Base-by-base conservation (phyloP, 2,113 vertebrate genomes). In the Gobius niger region DNA sequence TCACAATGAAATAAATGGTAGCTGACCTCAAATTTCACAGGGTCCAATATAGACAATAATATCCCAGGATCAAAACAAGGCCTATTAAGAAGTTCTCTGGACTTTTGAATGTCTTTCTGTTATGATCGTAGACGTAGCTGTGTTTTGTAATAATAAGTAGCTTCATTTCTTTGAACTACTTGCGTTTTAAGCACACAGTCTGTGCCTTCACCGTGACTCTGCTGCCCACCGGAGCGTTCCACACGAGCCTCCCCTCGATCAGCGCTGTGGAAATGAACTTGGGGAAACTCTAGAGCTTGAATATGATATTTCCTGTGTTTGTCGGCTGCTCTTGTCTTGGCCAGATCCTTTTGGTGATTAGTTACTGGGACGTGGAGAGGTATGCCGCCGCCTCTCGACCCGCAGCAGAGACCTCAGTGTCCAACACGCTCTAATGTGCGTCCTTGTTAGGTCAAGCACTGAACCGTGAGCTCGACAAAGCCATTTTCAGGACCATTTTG, bases 221-320 rank as follows among this genome's bases (percentile, higher is more conserved):
- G 75, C 9, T 76, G 78, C 47, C 75, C 56, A 77, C 49, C 73
- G 72, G 66, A 78, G 79, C 77, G 70, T 68, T 78, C 64, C 63
- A 18, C 47, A 44, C 68, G 70, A 73, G 68, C 70, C 72, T 89
- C 77, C 49, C 64, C 59, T 64, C 53, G 71, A 61, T 74, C 3
- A 34, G 70, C 41, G 63, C 70, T 59, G 69, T 81, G 81, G 85
- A 86, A 88, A 77, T 81, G 68, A 78, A 82, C 62, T 79, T 73
- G 62, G 77, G 73, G 85, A 85, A 86, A 82, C 79, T 71, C 70
- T 80, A 82, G 82, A 74, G 67, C 77, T 75, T 78, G 68, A 78
- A 85, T 82, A 86, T 82, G 85, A 89, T 89, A 88, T 87, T 89
- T 90, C 89, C 89, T 87, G 78, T 75, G 72, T 73, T 74, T 81